phyloP scores from a whole-genome alignment of 2,888 invertebrate species.

The Cephus pygmeus region DNA sequence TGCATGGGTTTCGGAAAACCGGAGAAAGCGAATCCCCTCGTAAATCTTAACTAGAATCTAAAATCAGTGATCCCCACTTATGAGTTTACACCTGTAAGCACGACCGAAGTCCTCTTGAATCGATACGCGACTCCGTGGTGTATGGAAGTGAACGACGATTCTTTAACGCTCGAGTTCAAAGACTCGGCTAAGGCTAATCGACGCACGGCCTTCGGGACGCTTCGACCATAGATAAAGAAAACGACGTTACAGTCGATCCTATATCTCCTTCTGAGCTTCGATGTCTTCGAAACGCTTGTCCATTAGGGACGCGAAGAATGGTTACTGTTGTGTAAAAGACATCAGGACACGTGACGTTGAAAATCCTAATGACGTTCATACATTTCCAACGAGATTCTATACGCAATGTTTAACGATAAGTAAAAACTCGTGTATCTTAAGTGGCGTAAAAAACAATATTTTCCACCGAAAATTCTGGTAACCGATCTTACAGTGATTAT shows the following conservation, averaged over 20 bases:
- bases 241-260: not conserved
- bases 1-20: constrained; percentile 38
- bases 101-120: not conserved
- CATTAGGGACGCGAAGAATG: not conserved
- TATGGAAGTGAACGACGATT: not conserved
- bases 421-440: not conserved
- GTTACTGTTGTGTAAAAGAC: not conserved
- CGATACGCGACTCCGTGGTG: not conserved
- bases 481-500: not conserved
- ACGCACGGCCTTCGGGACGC: not conserved
- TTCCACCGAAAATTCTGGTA: not conserved
- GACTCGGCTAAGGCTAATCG: not conserved
- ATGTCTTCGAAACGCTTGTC: not conserved
- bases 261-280: not conserved
- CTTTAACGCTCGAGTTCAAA: not conserved
- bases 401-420: not conserved
- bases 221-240: not conserved
- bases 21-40: constrained; percentile 33
- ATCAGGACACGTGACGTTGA: not conserved
- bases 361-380: not conserved
- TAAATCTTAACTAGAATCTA: constrained; percentile 49
- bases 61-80: constrained; percentile 46
- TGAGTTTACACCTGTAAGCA: constrained; percentile 44
- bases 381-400: not conserved
- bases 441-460: not conserved